Percentiles rank a stretch among this genome's conserved stretches.
These are phyloP conservation scores for Acanthurus tractus DNA, from an alignment of 2,797 vertebrate species.

Conservation along the genomic window DNA sequence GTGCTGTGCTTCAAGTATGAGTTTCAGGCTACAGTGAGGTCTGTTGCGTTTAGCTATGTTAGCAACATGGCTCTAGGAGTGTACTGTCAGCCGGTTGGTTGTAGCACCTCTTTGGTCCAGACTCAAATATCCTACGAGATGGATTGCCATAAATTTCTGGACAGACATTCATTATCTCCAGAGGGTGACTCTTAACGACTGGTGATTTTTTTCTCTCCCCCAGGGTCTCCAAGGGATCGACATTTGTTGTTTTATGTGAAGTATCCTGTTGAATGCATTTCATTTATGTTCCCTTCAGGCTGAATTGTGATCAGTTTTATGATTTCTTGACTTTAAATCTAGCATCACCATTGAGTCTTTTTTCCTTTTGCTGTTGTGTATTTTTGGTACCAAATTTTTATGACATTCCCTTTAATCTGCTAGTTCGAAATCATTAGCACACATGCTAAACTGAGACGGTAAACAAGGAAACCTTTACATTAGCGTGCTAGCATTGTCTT, in stretches of 20 bases:
- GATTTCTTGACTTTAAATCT: too few species aligned
- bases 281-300: neutral
- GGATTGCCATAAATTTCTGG: neutral
- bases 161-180: too few species aligned
- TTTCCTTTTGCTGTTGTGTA: neutral
- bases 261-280: too few species aligned
- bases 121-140: neutral
- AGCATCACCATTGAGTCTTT: too few species aligned
- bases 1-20: conserved; percentile 6
- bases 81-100: too few species aligned
- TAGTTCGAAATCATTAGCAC: neutral
- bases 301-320: neutral
- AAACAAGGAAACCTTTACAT: too few species aligned
- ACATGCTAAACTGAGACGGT: neutral
- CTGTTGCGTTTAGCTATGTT: neutral
- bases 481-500: neutral
- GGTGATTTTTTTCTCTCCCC: too few species aligned
- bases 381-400: neutral
- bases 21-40: neutral
- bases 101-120: neutral
- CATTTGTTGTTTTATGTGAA: too few species aligned
- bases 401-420: neutral
- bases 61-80: neutral
- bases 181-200: too few species aligned
- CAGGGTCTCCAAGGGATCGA: too few species aligned